Evolutionary conservation across 2,797 vertebrate species (phyloP).

Genomic region (Dryobates pubescens): DNA sequence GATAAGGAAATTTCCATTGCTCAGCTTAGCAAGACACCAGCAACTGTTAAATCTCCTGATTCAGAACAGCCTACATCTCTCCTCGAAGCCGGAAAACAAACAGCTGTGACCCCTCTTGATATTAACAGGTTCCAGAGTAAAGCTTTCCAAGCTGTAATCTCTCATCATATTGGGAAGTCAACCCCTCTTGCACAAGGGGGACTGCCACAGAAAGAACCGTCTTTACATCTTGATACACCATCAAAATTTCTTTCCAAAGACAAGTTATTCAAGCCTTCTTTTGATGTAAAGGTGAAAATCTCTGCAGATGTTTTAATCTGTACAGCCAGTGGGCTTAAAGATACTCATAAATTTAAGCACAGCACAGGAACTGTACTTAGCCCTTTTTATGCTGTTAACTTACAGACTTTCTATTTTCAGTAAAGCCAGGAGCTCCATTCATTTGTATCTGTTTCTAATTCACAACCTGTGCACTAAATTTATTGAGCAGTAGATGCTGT

Average conservation of each 20-base stretch:
- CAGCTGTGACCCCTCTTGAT: conserved; percentile 89
- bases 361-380: not conserved
- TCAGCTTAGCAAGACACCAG: conserved; percentile 41
- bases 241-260: conserved; percentile 95
- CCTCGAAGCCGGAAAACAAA: conserved; percentile 73
- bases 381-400: not conserved
- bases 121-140: conserved; percentile 91
- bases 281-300: conserved; percentile 87
- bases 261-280: conserved; percentile 92
- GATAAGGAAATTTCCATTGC: conserved; percentile 55
- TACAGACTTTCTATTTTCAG: not conserved
- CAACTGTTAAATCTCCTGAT: conserved; percentile 3
- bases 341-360: not conserved
- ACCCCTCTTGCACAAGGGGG: conserved; percentile 44
- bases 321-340: not conserved
- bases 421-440: not conserved
- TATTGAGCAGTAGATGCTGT: not conserved
- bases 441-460: not conserved
- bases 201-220: conserved; percentile 80
- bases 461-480: not conserved
- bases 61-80: conserved; percentile 46
- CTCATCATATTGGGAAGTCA: conserved; percentile 74
- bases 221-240: conserved; percentile 91
- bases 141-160: conserved; percentile 85
- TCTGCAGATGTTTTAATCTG: not conserved